Percentiles rank a stretch among this genome's conserved stretches.
phyloP scores from a whole-genome alignment of 1,140 invertebrate species.

The Gryllus bimaculatus region DNA sequence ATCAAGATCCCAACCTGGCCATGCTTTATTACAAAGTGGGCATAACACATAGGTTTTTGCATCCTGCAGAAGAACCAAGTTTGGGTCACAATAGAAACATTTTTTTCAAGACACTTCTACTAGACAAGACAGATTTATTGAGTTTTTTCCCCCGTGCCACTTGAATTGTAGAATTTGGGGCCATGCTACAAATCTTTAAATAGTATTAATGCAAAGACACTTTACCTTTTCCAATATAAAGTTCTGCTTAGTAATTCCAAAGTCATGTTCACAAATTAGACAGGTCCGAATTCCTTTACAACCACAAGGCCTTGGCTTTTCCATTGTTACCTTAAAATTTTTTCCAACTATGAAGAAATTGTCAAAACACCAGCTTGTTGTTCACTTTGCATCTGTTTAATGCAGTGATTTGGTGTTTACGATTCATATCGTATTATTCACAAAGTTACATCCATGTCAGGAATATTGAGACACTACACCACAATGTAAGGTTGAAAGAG shows the following conservation, averaged over 20 bases:
- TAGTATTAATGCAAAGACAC: slow-evolving; percentile 8
- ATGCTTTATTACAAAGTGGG: slow-evolving; percentile 60
- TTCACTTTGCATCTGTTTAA: too few relatives aligned
- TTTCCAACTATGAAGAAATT: too few relatives aligned
- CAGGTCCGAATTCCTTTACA: slow-evolving; percentile 89
- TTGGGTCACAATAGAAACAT: neutral
- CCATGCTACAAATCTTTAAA: neutral
- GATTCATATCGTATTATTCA: too few relatives aligned
- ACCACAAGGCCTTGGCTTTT: slow-evolving; percentile 65
- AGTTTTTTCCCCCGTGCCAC: neutral
- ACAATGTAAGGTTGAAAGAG: too few relatives aligned
- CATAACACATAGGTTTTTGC: slow-evolving; percentile 62
- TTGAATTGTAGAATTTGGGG: neutral
- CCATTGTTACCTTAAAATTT: slow-evolving; percentile 39
- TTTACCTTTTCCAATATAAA: neutral
- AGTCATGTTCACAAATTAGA: slow-evolving; percentile 69
- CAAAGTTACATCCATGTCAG: too few relatives aligned
- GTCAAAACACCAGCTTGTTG: too few relatives aligned
- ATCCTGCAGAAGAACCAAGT: slow-evolving; percentile 35
- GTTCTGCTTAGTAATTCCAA: slow-evolving; percentile 44
- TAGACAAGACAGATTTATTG: slow-evolving; percentile 6
- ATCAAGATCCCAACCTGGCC: slow-evolving; percentile 56
- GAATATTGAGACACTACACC: too few relatives aligned
- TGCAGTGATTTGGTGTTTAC: too few relatives aligned
- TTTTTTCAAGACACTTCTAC: neutral